phyloP scores from a whole-genome alignment of 1,140 invertebrate species.

The Drosophila melanica region DNA sequence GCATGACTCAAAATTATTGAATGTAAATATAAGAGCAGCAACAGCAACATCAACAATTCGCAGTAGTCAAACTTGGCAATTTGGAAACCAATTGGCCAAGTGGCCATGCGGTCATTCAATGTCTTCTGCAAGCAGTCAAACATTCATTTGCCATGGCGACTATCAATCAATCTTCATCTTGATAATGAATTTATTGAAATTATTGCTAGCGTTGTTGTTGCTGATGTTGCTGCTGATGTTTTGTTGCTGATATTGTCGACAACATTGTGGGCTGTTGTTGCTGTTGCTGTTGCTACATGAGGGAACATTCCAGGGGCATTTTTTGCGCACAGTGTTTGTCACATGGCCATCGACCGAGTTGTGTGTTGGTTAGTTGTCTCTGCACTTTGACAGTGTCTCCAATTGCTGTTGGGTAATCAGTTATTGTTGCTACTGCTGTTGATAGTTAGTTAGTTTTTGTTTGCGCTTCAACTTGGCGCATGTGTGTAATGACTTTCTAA shows the following conservation, averaged over 20 bases:
- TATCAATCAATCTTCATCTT: conserved; percentile 78
- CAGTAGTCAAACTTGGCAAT: conserved; percentile 29
- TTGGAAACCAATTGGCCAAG: conserved; percentile 29
- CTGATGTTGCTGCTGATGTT: conserved; percentile 14
- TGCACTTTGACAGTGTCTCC: conserved; percentile 15
- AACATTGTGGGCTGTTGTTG: conserved; percentile 3
- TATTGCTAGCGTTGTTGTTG: conserved; percentile 26
- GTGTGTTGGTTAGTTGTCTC: background rate
- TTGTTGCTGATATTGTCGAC: conserved; percentile 11
- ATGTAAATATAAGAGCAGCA: conserved; percentile 40
- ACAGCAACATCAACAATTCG: conserved; percentile 18
- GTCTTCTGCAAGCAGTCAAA: conserved; percentile 49
- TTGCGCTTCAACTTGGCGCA: conserved; percentile 47
- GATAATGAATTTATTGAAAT: conserved; percentile 81
- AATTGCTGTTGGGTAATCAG: conserved; percentile 58
- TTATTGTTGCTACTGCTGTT: conserved; percentile 30
- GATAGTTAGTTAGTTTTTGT: conserved; percentile 39
- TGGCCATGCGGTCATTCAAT: conserved; percentile 43
- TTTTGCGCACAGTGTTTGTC: conserved; percentile 50
- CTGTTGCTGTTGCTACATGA: conserved; percentile 5
- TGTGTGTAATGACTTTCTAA: conserved; percentile 64
- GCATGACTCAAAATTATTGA: conserved; percentile 65
- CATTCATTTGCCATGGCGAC: conserved; percentile 38
- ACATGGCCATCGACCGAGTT: conserved; percentile 43
- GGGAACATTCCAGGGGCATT: conserved; percentile 13